Conservation (phyloP, 2,888 invertebrate genomes). For the Notodonta ziczac region DNA sequence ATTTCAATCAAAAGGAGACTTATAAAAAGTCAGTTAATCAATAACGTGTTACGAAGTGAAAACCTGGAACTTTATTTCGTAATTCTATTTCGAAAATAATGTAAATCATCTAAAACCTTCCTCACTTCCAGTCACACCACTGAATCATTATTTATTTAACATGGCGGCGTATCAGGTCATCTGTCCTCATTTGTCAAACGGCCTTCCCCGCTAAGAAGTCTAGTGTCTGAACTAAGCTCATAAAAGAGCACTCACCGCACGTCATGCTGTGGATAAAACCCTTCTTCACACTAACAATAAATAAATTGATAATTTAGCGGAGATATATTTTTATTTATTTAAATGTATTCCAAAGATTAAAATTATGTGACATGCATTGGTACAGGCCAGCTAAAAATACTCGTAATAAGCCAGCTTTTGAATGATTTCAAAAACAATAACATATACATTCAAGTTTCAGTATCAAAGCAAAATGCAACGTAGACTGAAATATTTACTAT, state of each 20-base stretch:
- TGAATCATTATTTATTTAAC: not conserved
- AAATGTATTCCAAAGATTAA: too few relatives aligned
- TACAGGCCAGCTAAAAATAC: too few relatives aligned
- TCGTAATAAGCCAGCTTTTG: not conserved
- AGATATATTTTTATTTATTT: not conserved
- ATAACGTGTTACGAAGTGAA: too few relatives aligned
- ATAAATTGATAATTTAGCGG: not conserved
- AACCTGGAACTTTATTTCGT: too few relatives aligned
- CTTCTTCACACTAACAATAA: not conserved
- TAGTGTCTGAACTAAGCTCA: not conserved
- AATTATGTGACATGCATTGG: too few relatives aligned
- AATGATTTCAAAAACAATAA: not conserved
- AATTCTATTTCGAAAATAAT: not conserved
- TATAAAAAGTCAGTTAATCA: too few relatives aligned
- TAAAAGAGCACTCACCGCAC: not conserved
- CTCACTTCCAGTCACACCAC: not conserved
- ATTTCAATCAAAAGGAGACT: too few relatives aligned
- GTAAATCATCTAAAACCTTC: not conserved
- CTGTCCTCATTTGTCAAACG: not conserved
- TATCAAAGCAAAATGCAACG: not conserved
- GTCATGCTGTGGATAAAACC: not conserved
- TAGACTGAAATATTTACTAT: not conserved
- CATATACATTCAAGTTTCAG: not conserved
- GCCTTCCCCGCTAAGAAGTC: not conserved
- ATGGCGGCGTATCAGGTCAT: not conserved